Base-by-base conservation (phyloP, 2,113 vertebrate species). In the Junco hyemalis region DNA sequence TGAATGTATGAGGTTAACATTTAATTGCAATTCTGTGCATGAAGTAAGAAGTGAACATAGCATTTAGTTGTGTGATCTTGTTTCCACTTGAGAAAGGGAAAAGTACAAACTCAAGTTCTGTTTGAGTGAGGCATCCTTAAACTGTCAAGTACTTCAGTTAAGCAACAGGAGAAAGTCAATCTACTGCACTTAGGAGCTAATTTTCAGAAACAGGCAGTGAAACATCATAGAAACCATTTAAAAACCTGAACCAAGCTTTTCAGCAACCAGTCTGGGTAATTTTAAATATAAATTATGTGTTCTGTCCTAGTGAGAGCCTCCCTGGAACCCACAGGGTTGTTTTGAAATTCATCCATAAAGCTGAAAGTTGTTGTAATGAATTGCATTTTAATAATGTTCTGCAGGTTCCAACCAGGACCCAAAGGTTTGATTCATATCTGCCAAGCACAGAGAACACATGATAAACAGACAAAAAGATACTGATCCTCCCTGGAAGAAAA, bases 81-180 rank as follows among this genome's bases (percentile, higher is more conserved):
- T 92, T 94, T 90, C 79, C 59, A 54, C 47, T 73, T 72, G 45
- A 90, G 79, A 88, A 92, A 66, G 50, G 23, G 63, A 73, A 88
- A 93, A 88, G 47, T 85, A 82, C 69, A 72, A 78, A 51, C 74
- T 92, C 47, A 47, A 45, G 79, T 78, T 86, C 42, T 77, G 5
- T 66, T 78, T 86, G 64, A 88, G 26, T 69, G 61, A 65, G 47
- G 35, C 20, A 25, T 81, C 35, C 47, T 70, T 63, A 31, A 93
- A 60, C 14, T 86, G 71, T 68, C 6, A 14, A 65, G 61, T 73
- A n/a, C 51, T 78, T 81, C 14, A 86, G 64, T 81, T 92, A 77
- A 90, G 76, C 63, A 73, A 48, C 35, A 94, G 82, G 36, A 81
- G 50, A 79, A 88, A 38, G n/a, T 82, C 23, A 6, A 36, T 71